Evolutionary conservation across 2,888 invertebrate species (phyloP).

Genomic region (Flexamia atlantica): DNA sequence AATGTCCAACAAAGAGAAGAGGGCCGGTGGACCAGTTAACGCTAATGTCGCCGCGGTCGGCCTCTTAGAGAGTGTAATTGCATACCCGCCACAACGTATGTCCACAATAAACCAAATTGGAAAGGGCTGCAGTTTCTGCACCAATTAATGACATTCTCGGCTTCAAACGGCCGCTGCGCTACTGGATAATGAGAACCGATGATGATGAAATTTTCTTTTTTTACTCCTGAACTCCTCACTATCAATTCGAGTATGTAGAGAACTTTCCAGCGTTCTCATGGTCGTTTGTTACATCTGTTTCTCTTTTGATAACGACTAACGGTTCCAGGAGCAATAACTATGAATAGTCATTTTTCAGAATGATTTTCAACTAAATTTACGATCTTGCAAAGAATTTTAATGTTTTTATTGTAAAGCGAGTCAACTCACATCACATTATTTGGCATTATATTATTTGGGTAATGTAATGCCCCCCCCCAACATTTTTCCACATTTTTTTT

Average conservation of each 20-base stretch:
- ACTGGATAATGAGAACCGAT: slow-evolving; percentile 34
- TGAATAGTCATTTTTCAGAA: no score
- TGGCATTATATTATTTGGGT: no score
- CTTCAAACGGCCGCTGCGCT: slow-evolving; percentile 26
- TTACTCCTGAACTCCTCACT: background rate
- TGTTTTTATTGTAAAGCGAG: no score
- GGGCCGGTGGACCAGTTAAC: slow-evolving; percentile 27
- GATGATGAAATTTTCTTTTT: slow-evolving; percentile 31
- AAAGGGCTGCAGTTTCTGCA: slow-evolving; percentile 12
- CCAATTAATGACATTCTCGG: slow-evolving; percentile 50
- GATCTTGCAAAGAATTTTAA: no score
- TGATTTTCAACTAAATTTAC: no score
- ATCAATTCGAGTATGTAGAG: background rate
- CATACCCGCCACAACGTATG: slow-evolving; percentile 35
- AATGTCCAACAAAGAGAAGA: slow-evolving; percentile 39
- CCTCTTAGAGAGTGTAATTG: slow-evolving; percentile 39
- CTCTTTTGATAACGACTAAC: background rate
- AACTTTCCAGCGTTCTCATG: background rate
- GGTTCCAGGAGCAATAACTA: no score
- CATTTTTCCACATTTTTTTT: no score
- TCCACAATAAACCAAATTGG: slow-evolving; percentile 49
- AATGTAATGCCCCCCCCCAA: no score
- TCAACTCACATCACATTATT: no score
- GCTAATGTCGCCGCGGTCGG: slow-evolving; percentile 29
- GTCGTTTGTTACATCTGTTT: background rate